Evolutionary conservation across 2,113 vertebrate species (phyloP).

Genomic region (Tapirus terrestris): DNA sequence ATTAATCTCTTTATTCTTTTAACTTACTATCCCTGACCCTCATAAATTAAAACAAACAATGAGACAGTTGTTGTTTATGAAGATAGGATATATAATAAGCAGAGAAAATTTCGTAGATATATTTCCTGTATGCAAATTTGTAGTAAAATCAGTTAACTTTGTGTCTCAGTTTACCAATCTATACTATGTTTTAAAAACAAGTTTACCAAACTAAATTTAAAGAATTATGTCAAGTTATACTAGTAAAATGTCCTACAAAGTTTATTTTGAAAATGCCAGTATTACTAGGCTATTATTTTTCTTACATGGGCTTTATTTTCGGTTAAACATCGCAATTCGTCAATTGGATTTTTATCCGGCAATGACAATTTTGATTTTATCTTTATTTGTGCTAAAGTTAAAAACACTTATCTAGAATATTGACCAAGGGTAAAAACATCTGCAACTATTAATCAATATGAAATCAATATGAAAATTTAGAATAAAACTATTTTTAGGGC

Average conservation of each 20-base stretch:
- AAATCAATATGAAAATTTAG: not conserved
- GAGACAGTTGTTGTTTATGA: not conserved
- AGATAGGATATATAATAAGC: not conserved
- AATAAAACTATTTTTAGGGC: not conserved
- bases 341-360: not conserved
- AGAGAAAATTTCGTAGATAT: not conserved
- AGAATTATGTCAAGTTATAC: not conserved
- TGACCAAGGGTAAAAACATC: not conserved
- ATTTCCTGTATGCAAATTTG: not conserved
- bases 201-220: not conserved
- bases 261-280: not conserved
- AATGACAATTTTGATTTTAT: not conserved
- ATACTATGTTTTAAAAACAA: not conserved
- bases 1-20: not conserved
- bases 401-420: not conserved
- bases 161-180: not conserved
- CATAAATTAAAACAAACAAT: not conserved
- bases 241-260: not conserved
- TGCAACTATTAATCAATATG: not conserved
- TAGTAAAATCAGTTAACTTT: not conserved
- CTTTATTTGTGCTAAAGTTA: not conserved
- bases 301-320: not conserved
- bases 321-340: not conserved
- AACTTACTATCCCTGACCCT: not conserved
- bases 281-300: not conserved